Base-by-base conservation (phyloP, 2,888 invertebrate genomes). In the Dichetophora obliterata region DNA sequence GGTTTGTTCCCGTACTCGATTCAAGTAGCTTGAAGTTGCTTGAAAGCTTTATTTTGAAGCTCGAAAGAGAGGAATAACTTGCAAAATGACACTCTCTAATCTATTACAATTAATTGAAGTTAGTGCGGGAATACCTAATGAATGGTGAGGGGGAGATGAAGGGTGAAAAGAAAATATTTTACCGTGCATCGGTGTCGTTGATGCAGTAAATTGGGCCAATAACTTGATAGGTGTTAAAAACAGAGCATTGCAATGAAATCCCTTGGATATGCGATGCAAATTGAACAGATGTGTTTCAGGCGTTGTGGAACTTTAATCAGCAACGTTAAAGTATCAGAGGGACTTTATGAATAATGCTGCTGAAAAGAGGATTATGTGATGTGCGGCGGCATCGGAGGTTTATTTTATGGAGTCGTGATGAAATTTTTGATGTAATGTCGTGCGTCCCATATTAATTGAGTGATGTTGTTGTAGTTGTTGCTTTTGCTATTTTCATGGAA, bases 391-490 rank as follows among this genome's bases (percentile, higher is more conserved):
- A 31, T 43, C 34, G 24, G 61, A 16, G 27, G 9, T 43, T 24
- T 37, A 43, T 59, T 61, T 48, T 34, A 72, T 72, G 43, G 59
- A 72, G 50, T 24, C 24, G 72, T 72, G 50, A 73, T 73, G 22
- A 65, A 65, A 52, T 65, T 73, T 73, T 65, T 63, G 73, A 73
- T 71, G 57, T 63, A 65, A 73, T 71, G 57, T 73, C 73, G 65
- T 73, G 73, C 31, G 6, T 65, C 19, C 65, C 50, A 73, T 73
- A 73, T 52, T 65, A 73, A 73, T 73, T 31, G 19, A 27, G 16
- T 16, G 31, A 24, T 8, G 22, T 43, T 43, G 31, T 19, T 9
- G 54, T 27, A 6, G 37, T 37, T 43, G 31, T 24, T 3, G 54
- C 11, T 70, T 34, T 19, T 37, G 19, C 52, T 19, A 31, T 69